These are phyloP conservation scores for Dendroctonus valens DNA, from an alignment of 1,140 invertebrate species.

Conservation along the genomic window DNA sequence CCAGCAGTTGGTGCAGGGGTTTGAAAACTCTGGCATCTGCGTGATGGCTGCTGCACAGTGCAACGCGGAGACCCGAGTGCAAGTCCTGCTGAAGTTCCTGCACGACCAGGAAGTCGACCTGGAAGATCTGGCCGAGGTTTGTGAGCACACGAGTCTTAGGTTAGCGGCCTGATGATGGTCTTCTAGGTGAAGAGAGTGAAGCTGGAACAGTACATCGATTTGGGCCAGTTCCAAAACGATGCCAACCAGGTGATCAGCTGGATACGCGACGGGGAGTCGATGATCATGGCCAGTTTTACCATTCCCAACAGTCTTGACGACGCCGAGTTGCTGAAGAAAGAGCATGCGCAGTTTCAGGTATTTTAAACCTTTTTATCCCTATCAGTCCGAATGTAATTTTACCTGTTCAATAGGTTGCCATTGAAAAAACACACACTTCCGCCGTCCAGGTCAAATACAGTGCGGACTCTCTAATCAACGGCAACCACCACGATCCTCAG, in stretches of 20 bases:
- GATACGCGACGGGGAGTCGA: slow-evolving; percentile 95
- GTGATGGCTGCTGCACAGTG: slow-evolving; percentile 88
- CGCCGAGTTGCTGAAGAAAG: slow-evolving; percentile 89
- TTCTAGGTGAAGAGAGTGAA: slow-evolving; percentile 71
- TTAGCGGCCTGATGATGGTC: too few species aligned
- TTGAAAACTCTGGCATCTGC: slow-evolving; percentile 80
- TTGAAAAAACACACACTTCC: slow-evolving; percentile 92
- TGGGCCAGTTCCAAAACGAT: slow-evolving; percentile 91
- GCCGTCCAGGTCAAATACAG: slow-evolving; percentile 91
- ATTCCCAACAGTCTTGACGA: slow-evolving; percentile 88
- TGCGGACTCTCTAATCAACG: slow-evolving; percentile 80
- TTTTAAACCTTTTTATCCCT: not conserved
- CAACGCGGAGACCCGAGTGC: slow-evolving; percentile 83
- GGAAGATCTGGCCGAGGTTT: slow-evolving; percentile 81
- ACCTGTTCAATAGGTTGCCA: slow-evolving; percentile 56
- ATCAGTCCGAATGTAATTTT: not conserved
- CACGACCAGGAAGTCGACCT: slow-evolving; percentile 92
- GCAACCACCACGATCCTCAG: slow-evolving; percentile 86
- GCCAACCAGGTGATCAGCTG: slow-evolving; percentile 93
- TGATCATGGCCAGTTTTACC: slow-evolving; percentile 89
- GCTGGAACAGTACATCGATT: slow-evolving; percentile 89
- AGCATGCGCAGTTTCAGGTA: slow-evolving; percentile 93
- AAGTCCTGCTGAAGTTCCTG: slow-evolving; percentile 88
- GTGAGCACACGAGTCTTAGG: too few species aligned
- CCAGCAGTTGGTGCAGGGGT: slow-evolving; percentile 77